A percentile compares a stretch with the other conserved stretches of the same genome.
phyloP scores from a whole-genome alignment of 2,113 vertebrate species.

The Podilymbus podiceps region DNA sequence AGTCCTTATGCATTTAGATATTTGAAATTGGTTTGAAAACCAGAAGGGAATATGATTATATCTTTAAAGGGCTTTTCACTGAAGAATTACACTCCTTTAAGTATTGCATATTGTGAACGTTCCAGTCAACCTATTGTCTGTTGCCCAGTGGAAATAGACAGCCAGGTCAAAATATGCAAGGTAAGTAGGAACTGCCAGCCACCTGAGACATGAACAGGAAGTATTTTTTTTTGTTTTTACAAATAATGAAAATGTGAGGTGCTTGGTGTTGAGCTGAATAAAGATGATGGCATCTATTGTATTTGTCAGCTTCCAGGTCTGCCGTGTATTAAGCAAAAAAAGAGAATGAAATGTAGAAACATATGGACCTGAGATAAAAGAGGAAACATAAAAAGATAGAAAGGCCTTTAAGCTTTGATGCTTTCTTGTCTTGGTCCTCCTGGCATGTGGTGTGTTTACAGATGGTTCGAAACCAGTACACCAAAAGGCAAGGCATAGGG shows the following conservation, averaged over 20 bases:
- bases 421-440: not conserved
- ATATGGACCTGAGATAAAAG: not conserved
- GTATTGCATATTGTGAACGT: not conserved
- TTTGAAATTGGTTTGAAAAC: slow-evolving; percentile 54
- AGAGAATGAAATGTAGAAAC: not conserved
- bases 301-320: not conserved
- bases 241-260: not conserved
- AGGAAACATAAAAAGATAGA: not conserved
- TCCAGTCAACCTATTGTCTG: not conserved
- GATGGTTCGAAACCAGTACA: not conserved
- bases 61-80: slow-evolving; percentile 5
- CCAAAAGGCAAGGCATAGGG: not conserved
- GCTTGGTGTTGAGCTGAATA: not conserved
- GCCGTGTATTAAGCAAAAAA: not conserved
- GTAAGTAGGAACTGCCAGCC: not conserved
- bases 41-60: not conserved
- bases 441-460: not conserved
- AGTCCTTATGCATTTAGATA: slow-evolving; percentile 36
- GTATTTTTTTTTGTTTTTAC: not conserved
- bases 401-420: not conserved
- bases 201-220: not conserved
- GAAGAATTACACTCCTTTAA: not conserved
- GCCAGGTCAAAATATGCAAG: not conserved
- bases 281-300: not conserved
- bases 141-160: not conserved